Evolutionary conservation across 2,113 vertebrate species (phyloP).

Genomic region (Sigmodon hispidus): DNA sequence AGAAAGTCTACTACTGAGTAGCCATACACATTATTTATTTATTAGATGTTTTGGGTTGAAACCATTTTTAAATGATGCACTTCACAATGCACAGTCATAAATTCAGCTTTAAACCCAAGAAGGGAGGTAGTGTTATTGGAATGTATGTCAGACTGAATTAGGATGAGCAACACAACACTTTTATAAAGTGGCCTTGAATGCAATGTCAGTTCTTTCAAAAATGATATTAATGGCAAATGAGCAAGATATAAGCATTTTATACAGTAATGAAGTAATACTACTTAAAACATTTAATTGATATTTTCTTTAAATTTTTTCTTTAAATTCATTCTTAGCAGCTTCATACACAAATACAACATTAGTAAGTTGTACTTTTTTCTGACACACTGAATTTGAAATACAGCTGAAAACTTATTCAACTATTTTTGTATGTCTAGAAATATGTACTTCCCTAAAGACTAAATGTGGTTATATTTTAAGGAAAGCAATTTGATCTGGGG

Average conservation of each 20-base stretch:
- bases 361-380: slow-evolving; percentile 47
- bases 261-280: slow-evolving; percentile 81
- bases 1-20: slow-evolving; percentile 91
- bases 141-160: slow-evolving; percentile 94
- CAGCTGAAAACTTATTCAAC: slow-evolving; percentile 31
- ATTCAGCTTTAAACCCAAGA: slow-evolving; percentile 89
- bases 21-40: slow-evolving; percentile 95
- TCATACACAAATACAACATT: slow-evolving; percentile 67
- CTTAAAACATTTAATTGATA: slow-evolving; percentile 83
- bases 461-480: slow-evolving; percentile 18
- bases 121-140: slow-evolving; percentile 93
- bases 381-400: slow-evolving; percentile 52
- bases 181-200: slow-evolving; percentile 90
- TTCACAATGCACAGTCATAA: slow-evolving; percentile 91
- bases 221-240: slow-evolving; percentile 92
- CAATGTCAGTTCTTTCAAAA: slow-evolving; percentile 88
- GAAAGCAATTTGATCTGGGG: not conserved
- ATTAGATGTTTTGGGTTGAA: slow-evolving; percentile 95
- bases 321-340: slow-evolving; percentile 80
- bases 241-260: slow-evolving; percentile 79
- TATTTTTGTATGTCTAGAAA: slow-evolving; percentile 8
- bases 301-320: slow-evolving; percentile 83
- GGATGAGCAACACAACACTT: slow-evolving; percentile 89
- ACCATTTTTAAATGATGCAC: slow-evolving; percentile 93
- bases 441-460: not conserved